Conservation (phyloP, 23 tunicate species). For the Trididemnum miniatum region DNA sequence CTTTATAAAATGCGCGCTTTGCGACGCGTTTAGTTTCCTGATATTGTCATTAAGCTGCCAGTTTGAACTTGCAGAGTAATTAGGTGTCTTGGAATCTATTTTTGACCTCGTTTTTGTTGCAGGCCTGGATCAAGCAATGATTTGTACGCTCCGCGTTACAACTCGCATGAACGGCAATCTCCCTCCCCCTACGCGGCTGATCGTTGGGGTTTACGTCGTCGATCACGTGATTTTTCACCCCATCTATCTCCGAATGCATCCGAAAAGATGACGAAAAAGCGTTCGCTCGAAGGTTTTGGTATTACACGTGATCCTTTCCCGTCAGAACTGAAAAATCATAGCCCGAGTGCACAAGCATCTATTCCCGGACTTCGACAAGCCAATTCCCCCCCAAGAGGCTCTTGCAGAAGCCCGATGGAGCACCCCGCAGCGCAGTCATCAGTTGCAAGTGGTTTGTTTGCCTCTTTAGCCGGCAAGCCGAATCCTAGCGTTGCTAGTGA, state of each 20-base stretch:
- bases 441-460: neutral
- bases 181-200: neutral
- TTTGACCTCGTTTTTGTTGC: neutral
- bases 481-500: neutral
- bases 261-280: conserved; percentile 8
- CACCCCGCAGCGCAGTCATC: neutral
- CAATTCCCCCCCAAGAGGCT: neutral
- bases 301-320: conserved; percentile 29
- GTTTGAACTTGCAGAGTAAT: too few species aligned
- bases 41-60: neutral
- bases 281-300: conserved; percentile 11
- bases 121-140: neutral
- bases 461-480: neutral
- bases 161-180: conserved; percentile 17
- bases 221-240: conserved; percentile 29
- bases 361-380: neutral
- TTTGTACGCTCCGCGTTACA: neutral
- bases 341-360: conserved; percentile 20
- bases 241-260: neutral
- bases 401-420: conserved; percentile 1
- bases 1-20: too few species aligned
- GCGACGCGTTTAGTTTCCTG: neutral
- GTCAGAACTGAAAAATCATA: neutral
- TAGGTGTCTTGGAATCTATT: too few species aligned
- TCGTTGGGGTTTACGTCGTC: conserved; percentile 4